Percentiles rank a stretch among this genome's conserved stretches.
These are phyloP conservation scores for Sycobia sp. DNA, from an alignment of 1,140 invertebrate genomes.

Conservation along the genomic window DNA sequence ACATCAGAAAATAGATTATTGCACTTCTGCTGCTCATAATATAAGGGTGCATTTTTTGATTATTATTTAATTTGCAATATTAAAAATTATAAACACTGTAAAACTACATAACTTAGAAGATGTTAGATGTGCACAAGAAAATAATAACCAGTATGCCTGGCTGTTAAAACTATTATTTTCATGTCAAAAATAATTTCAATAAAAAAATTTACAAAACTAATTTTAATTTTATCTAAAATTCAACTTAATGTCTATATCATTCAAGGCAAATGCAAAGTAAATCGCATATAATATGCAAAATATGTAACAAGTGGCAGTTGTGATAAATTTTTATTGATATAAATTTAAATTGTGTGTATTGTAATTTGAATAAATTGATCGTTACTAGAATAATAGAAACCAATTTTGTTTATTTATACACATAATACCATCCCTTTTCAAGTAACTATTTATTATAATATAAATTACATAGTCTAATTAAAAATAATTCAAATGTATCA, in stretches of 20 bases:
- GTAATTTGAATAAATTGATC: constrained; percentile 35
- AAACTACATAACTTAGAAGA: constrained; percentile 20
- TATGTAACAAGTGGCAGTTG: constrained; percentile 11
- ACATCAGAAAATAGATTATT: constrained; percentile 18
- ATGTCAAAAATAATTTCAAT: constrained; percentile 46
- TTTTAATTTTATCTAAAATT: constrained; percentile 3
- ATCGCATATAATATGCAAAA: constrained; percentile 16
- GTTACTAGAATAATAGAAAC: constrained; percentile 26
- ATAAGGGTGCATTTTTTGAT: constrained; percentile 7
- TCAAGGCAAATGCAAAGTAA: neutral
- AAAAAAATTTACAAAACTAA: constrained; percentile 28
- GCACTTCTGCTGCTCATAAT: constrained; percentile 7
- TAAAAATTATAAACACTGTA: constrained; percentile 7
- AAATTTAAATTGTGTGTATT: constrained; percentile 31
- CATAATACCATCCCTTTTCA: too few relatives aligned
- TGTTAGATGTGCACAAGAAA: constrained; percentile 36
- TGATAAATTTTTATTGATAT: constrained; percentile 27
- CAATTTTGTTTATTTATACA: constrained; percentile 4
- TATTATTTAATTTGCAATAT: neutral
- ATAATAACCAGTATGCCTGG: constrained; percentile 41
- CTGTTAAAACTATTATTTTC: constrained; percentile 45
- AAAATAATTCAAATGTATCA: too few relatives aligned
- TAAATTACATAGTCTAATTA: too few relatives aligned
- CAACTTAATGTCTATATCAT: neutral
- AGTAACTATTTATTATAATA: too few relatives aligned